These are phyloP conservation scores for Diabrotica virgifera DNA, from an alignment of 1,140 invertebrate species.

Conservation along the genomic window DNA sequence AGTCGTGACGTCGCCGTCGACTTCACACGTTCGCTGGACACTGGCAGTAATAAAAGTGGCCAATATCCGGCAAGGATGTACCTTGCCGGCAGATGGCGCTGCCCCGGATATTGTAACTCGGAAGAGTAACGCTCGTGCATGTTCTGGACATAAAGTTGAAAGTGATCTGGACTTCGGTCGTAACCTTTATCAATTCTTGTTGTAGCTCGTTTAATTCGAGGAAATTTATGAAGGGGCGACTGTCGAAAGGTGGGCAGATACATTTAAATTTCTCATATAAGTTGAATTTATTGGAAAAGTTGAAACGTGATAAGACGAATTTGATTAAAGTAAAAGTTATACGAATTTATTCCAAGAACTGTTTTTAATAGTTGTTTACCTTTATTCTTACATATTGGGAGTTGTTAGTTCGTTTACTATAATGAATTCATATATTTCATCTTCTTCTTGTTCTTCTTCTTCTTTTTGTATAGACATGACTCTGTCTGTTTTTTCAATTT, in stretches of 20 bases:
- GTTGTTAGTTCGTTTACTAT: background rate
- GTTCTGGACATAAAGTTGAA: conserved; percentile 16
- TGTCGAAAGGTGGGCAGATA: too few relatives aligned
- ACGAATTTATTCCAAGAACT: background rate
- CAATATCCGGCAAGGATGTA: conserved; percentile 39
- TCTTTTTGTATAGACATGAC: too few relatives aligned
- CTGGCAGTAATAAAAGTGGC: conserved; percentile 43
- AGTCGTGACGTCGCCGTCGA: background rate
- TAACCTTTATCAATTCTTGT: conserved; percentile 19
- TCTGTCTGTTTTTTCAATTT: too few relatives aligned
- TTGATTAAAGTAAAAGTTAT: background rate
- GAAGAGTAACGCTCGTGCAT: conserved; percentile 24
- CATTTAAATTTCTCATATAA: background rate
- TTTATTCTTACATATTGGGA: background rate
- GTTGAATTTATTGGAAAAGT: background rate
- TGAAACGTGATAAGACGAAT: background rate
- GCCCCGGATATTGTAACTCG: conserved; percentile 39
- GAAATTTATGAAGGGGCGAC: background rate
- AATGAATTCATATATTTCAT: too few relatives aligned
- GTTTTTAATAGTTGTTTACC: background rate
- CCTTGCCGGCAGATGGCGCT: conserved; percentile 38
- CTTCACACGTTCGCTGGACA: conserved; percentile 28
- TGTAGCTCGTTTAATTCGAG: background rate
- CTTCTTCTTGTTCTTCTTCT: too few relatives aligned
- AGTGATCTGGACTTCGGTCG: conserved; percentile 14